Percentiles rank a stretch among this genome's conserved stretches.
Conservation (phyloP, 2,888 invertebrate genomes). For the Ctena decussata region DNA sequence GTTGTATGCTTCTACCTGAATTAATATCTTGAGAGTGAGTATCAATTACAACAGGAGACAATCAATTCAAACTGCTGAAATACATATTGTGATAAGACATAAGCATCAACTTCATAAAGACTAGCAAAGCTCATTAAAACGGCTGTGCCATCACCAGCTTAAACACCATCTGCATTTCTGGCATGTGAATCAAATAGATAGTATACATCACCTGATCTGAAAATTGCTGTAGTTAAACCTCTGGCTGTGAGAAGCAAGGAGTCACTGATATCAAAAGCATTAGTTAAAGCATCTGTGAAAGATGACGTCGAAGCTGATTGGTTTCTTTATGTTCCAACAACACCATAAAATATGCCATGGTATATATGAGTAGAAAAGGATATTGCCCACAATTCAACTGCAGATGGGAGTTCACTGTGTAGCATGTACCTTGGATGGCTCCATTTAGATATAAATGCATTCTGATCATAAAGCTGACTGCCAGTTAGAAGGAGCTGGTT, state of each 20-base stretch:
- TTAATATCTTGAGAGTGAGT: not conserved
- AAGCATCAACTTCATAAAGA: not conserved
- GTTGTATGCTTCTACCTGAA: too few species aligned
- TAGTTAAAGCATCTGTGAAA: not conserved
- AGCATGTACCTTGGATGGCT: too few species aligned
- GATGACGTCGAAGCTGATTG: not conserved
- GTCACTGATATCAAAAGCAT: not conserved
- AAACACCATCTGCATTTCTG: not conserved
- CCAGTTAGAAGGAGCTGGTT: too few species aligned
- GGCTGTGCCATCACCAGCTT: not conserved
- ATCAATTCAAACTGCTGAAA: not conserved
- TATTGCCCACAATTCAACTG: too few species aligned
- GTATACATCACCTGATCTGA: not conserved
- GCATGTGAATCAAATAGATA: not conserved
- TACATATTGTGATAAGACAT: not conserved
- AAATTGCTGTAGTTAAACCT: not conserved
- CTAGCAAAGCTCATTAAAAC: not conserved
- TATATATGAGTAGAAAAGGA: not conserved
- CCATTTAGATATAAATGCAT: too few species aligned
- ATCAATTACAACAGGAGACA: not conserved
- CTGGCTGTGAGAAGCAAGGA: not conserved
- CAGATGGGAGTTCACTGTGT: too few species aligned
- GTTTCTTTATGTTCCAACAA: not conserved
- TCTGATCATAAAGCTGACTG: too few species aligned
- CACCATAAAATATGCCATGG: not conserved